Evolutionary conservation across 2,797 vertebrate species (phyloP), one percentile per base, ranked within the genome.

Genomic region (Muraenolepis orangiensis): DNA sequence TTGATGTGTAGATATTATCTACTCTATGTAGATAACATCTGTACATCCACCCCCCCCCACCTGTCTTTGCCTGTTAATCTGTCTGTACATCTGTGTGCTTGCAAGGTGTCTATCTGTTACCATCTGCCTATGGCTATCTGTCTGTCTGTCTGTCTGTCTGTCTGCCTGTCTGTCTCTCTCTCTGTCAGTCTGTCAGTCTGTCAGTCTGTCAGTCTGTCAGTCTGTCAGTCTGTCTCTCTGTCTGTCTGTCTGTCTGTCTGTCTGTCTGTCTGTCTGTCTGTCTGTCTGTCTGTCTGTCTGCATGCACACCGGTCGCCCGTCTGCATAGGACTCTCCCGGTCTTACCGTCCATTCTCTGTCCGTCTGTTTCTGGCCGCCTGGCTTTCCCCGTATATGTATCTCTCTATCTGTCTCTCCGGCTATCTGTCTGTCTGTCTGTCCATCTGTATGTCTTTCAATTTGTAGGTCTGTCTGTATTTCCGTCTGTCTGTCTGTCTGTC

Each of bases 371-470:
- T 18, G 38, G 38, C 42, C 2, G 4, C 20, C 42, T 46, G 12
- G 10, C 12, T n/a, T n/a, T n/a, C n/a, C n/a, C n/a, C n/a, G n/a
- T n/a, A n/a, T n/a, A n/a, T n/a, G n/a, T n/a, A 12, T 68, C 34
- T 72, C 7, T 68, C 12, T 68, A 28, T 68, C 8, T 66, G 23
- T 66, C 6, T 76, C 14, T 72, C 29, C 69, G 32, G 57, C 64
- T 46, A 3, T 38, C 13, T 72, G 28, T 75, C 4, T 69, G 34
- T 32, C 18, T 51, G 29, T 66, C 34, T 67, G n/a, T 73, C 42
- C 28, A 1, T 57, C 72, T 68, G 28, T 78, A 73, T 71, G 28
- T 78, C 74, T 71, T 70, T 30, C 68, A 42, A 68, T 68, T 16
- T 46, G 0, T 74, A 23, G 13, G 12, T 42, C 40, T 42, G 40